Conservation (phyloP, 2,888 invertebrate genomes). For the Alsophila aescularia region DNA sequence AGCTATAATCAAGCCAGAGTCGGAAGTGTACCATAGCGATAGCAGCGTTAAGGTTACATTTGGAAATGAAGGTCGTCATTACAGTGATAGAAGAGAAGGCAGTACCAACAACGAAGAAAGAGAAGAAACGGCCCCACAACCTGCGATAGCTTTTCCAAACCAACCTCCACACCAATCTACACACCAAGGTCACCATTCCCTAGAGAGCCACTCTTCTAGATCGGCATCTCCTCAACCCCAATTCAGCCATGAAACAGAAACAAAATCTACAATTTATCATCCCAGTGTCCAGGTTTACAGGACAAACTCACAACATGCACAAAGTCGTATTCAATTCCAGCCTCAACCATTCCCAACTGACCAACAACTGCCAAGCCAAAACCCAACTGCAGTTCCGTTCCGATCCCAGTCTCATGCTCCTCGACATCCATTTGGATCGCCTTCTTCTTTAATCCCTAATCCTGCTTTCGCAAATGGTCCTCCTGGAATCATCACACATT, state of each 20-base stretch:
- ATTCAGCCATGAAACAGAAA: slow-evolving; percentile 48
- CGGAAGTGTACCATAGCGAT: slow-evolving; percentile 91
- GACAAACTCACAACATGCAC: slow-evolving; percentile 63
- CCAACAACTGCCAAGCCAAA: slow-evolving; percentile 76
- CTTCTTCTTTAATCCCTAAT: slow-evolving; percentile 57
- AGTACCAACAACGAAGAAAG: slow-evolving; percentile 64
- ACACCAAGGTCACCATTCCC: slow-evolving; percentile 50
- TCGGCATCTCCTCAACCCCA: slow-evolving; percentile 63
- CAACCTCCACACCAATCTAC: slow-evolving; percentile 62
- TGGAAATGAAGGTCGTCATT: slow-evolving; percentile 86
- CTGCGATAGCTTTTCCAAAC: slow-evolving; percentile 84
- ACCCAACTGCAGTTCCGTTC: slow-evolving; percentile 69
- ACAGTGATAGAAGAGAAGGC: slow-evolving; percentile 67
- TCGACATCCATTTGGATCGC: slow-evolving; percentile 66
- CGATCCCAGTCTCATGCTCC: slow-evolving; percentile 60
- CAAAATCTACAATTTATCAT: slow-evolving; percentile 52
- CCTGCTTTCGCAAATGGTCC: slow-evolving; percentile 62
- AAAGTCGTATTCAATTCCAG: slow-evolving; percentile 78
- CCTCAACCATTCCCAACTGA: slow-evolving; percentile 70
- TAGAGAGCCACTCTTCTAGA: slow-evolving; percentile 47
- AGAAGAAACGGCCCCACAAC: slow-evolving; percentile 87
- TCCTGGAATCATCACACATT: slow-evolving; percentile 56
- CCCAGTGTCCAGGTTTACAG: slow-evolving; percentile 58
- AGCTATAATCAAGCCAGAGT: slow-evolving; percentile 94
- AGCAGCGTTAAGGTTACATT: slow-evolving; percentile 93